Base-by-base conservation (phyloP, 1,140 invertebrate genomes). In the Drosophila kurseongensis region DNA sequence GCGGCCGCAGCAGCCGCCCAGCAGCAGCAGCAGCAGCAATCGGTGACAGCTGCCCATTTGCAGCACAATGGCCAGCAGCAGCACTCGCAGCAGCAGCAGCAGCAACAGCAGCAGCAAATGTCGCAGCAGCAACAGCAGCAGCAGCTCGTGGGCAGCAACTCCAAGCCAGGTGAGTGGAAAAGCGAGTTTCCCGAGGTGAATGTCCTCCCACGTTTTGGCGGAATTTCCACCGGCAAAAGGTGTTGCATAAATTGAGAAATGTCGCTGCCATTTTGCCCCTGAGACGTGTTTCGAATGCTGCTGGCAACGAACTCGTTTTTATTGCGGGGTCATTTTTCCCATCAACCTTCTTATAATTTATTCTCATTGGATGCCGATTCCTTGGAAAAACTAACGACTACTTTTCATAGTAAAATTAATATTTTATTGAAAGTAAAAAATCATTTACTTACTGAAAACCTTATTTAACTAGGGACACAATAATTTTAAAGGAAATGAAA, bases 1-100 rank as follows among this genome's bases (percentile, higher is more conserved):
- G 88, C 88, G 54, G 80, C 80, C 5, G 85, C 89, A 12, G 78
- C 90, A 69, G 80, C 90, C 48, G 80, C 89, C 45, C 83, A 88
- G 52, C 80, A 83, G 45, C 80, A 86, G n/a, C 80, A 76, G 50
- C 78, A 86, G 42, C 85, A 90, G 59, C 85, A 90, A 50, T 69
- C 78, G 54, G 78, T 81, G 52, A 73, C 57, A 50, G 68, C 76
- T 72, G 80, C 82, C 14, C 90, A 91, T 75, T 60, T 92, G 63
- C 91, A 91, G 61, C 89, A 91, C 54, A 91, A 91, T 72, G 90
- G 90, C 42, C 85, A 90, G 50, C 90, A 91, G 78, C 90, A 91
- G 56, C 88, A 83, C 60, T 54, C 66, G 51, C 86, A 90, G 50
- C 86, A 90, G 44, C 75, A 73, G 41, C 75, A 83, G 45, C 74